These are phyloP conservation scores for Loripinus fragilis DNA, from an alignment of 2,888 invertebrate genomes.

Conservation along the genomic window DNA sequence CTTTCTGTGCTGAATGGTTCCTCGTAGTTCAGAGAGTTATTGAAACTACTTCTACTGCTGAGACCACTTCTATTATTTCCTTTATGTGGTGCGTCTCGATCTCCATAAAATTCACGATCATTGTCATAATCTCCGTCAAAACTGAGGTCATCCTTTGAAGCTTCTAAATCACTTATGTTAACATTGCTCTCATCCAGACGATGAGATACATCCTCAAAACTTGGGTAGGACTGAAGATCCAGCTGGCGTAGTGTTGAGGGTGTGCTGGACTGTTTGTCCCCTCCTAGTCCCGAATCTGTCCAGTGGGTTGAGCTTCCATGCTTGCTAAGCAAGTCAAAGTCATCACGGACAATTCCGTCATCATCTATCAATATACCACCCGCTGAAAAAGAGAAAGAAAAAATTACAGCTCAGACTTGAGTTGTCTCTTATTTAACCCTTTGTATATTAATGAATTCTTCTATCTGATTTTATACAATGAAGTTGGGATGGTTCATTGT, in stretches of 20 bases:
- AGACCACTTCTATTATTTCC: slow-evolving; percentile 59
- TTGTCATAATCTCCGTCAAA: slow-evolving; percentile 60
- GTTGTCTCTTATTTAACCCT: too few species aligned
- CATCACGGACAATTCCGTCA: slow-evolving; percentile 79
- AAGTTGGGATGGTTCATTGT: too few species aligned
- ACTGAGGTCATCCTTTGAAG: slow-evolving; percentile 77
- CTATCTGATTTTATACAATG: too few species aligned
- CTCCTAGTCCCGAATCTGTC: slow-evolving; percentile 79
- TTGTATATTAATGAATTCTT: too few species aligned
- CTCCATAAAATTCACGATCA: slow-evolving; percentile 40
- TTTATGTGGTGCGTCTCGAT: slow-evolving; percentile 12
- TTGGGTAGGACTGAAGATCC: slow-evolving; percentile 70
- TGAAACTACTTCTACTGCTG: slow-evolving; percentile 64
- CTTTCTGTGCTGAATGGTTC: slow-evolving; percentile 52
- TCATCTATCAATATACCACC: slow-evolving; percentile 77
- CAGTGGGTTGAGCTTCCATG: slow-evolving; percentile 72
- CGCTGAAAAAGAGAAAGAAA: slow-evolving; percentile 45
- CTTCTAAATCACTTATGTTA: slow-evolving; percentile 81
- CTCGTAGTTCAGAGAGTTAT: slow-evolving; percentile 65
- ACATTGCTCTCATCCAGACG: slow-evolving; percentile 74
- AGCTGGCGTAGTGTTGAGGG: slow-evolving; percentile 72
- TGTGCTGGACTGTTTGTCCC: slow-evolving; percentile 73
- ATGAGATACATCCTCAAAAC: slow-evolving; percentile 73
- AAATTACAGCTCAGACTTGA: too few species aligned
- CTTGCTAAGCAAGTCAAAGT: slow-evolving; percentile 72